These are phyloP conservation scores for Euglossa dilemma DNA, from an alignment of 1,140 invertebrate genomes.

Conservation along the genomic window DNA sequence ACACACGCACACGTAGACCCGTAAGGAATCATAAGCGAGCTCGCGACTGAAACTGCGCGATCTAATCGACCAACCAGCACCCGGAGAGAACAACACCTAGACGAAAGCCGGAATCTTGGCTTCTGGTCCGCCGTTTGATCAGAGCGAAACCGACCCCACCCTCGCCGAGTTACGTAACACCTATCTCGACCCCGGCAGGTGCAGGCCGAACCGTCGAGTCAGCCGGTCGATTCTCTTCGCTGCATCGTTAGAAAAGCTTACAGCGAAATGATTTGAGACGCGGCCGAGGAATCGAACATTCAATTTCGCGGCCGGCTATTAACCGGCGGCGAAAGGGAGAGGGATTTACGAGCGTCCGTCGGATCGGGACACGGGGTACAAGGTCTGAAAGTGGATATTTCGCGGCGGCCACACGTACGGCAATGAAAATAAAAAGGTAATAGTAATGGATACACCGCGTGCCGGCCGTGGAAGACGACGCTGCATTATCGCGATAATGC, in stretches of 20 bases:
- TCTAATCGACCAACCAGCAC: too few relatives aligned
- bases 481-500: constrained; percentile 45
- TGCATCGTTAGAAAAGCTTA: not conserved
- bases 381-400: constrained; percentile 27
- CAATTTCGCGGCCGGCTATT: constrained; percentile 23
- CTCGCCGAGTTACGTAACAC: not conserved
- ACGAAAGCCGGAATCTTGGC: not conserved
- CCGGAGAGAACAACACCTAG: too few relatives aligned
- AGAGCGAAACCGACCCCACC: not conserved
- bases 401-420: constrained; percentile 37
- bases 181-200: not conserved
- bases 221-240: not conserved
- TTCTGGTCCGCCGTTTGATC: not conserved
- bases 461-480: constrained; percentile 9
- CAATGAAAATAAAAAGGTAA: constrained; percentile 47
- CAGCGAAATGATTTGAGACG: not conserved
- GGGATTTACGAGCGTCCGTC: constrained; percentile 28
- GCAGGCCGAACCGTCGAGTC: not conserved
- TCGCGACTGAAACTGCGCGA: too few relatives aligned
- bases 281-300: constrained; percentile 7
- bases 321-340: not conserved
- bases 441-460: constrained; percentile 43
- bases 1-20: too few relatives aligned
- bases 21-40: too few relatives aligned
- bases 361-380: constrained; percentile 1